Evolutionary conservation across 2,888 invertebrate genomes (phyloP), one percentile per base, ranked within the genome.

Genomic region (Zygogramma bicolorata): DNA sequence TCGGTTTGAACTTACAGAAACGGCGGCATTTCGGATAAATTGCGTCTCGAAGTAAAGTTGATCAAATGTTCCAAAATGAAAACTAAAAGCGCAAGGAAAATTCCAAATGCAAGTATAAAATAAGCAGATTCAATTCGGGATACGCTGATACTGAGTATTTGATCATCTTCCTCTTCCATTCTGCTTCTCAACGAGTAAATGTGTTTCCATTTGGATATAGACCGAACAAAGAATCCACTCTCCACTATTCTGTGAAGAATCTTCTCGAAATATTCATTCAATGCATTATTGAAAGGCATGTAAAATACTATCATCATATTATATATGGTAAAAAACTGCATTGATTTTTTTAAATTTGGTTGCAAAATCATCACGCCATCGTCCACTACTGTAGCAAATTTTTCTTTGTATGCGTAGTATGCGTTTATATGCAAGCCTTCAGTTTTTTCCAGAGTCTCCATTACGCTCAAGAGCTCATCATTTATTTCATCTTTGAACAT

Each of bases 321-420:
- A 2, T 15, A 27, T 34, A 53, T 20, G 10, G 34, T 13, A 15
- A 71, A 66, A 10, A 58, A 20, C 46, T 67, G 62, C 71, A 71
- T 71, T 13, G 18, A 29, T 20, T 67, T 10, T 67, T 46, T 71
- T 8, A 71, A 61, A 27, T 49, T 57, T 6, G 71, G 71, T 22
- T 71, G 22, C 58, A 71, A 62, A 31, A 71, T 71, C 13, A 71
- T 10, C 1, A 67, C 58, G 5, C 71, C 71, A 20, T 34, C 58
- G 27, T 71, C 71, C 5, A 58, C 61, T n/a, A 61, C 25, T 10
- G 71, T 71, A n/a, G 67, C 67, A n/a, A 71, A 71, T 13, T 67
- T 57, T 61, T 71, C 67, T 20, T 62, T 60, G 38, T 67, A 62
- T 6, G 71, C 71, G 3, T 6, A 27, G 22, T 31, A 22, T 3